A percentile compares a stretch with the other conserved stretches of the same genome.
These are phyloP conservation scores for Trachelus troglodyta DNA, from an alignment of 2,888 invertebrate genomes.

Conservation along the genomic window DNA sequence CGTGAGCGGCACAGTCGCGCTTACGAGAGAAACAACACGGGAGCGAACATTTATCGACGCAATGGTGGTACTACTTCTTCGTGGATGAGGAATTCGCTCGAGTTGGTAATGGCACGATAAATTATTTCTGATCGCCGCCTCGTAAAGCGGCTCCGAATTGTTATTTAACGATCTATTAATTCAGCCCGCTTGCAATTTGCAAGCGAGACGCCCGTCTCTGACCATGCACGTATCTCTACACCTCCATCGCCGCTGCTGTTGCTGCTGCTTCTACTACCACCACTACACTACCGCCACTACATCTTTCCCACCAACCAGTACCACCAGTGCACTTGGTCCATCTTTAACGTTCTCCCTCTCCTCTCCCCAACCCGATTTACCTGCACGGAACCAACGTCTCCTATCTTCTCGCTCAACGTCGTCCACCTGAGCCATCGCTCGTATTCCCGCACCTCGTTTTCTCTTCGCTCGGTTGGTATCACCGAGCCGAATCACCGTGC, in stretches of 20 bases:
- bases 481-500: constrained; percentile 24
- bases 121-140: constrained; percentile 30
- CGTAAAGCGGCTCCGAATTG: constrained; percentile 22
- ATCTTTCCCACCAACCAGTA: not conserved
- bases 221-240: not conserved
- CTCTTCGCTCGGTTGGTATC: constrained; percentile 17
- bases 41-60: constrained; percentile 18
- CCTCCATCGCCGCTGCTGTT: not conserved
- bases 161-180: constrained; percentile 30
- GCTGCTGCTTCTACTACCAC: not conserved
- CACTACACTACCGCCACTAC: not conserved
- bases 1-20: not conserved
- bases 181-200: constrained; percentile 20
- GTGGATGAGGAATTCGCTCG: not conserved
- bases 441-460: not conserved
- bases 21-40: constrained; percentile 1
- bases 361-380: not conserved
- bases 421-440: not conserved
- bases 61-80: constrained; percentile 14
- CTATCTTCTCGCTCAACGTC: not conserved
- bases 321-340: not conserved
- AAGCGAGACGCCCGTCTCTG: constrained; percentile 8
- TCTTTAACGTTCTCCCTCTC: not conserved
- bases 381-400: not conserved
- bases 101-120: constrained; percentile 24